A percentile compares a stretch with the other conserved stretches of the same genome.
Conservation (phyloP, 2,888 invertebrate species). For the Pseudococcus longispinus region DNA sequence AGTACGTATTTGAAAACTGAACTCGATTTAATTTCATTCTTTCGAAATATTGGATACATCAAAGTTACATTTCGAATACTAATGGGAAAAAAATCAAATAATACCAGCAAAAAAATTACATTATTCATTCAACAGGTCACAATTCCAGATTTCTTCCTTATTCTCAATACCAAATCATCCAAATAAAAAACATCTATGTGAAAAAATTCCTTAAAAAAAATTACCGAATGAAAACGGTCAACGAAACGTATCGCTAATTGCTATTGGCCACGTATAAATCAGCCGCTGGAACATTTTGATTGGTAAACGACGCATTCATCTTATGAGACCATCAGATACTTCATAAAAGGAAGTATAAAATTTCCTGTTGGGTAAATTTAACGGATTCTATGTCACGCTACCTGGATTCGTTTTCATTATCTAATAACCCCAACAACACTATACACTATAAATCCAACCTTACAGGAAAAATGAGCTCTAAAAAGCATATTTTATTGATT, state of each 20-base stretch:
- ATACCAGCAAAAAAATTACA: too few species aligned
- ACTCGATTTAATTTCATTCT: not conserved
- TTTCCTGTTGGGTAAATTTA: slow-evolving; percentile 11
- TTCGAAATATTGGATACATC: not conserved
- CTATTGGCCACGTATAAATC: not conserved
- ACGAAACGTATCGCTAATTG: not conserved
- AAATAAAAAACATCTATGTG: not conserved
- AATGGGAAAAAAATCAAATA: not conserved
- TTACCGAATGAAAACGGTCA: not conserved
- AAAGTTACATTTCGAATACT: not conserved
- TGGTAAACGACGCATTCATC: not conserved
- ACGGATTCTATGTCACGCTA: slow-evolving; percentile 5
- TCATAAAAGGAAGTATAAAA: slow-evolving; percentile 19
- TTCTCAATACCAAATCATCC: too few species aligned
- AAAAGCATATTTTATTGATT: slow-evolving; percentile 53
- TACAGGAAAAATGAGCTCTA: slow-evolving; percentile 46
- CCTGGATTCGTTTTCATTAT: slow-evolving; percentile 66
- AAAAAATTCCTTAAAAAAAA: not conserved
- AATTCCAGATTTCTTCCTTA: too few species aligned
- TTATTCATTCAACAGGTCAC: too few species aligned
- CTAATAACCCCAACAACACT: slow-evolving; percentile 60
- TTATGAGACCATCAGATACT: not conserved
- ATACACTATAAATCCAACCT: slow-evolving; percentile 44
- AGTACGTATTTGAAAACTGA: not conserved
- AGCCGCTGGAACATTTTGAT: not conserved